Evolutionary conservation across 2,113 vertebrate species (phyloP).

Genomic region (Myodes glareolus): DNA sequence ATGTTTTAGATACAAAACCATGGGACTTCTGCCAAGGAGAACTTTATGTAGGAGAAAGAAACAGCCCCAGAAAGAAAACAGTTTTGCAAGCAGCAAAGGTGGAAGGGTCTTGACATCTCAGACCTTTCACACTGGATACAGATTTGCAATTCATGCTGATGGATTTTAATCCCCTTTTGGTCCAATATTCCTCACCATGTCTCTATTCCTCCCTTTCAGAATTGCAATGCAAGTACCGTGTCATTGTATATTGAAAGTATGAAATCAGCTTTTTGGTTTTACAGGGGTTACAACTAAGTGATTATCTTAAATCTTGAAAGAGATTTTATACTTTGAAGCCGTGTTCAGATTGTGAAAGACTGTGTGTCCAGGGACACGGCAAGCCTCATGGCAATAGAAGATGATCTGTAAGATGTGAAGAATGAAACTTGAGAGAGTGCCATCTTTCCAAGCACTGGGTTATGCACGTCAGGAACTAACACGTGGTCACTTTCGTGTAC

Average conservation of each 20-base stretch:
- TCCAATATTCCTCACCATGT: neutral
- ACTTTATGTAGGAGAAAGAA: neutral
- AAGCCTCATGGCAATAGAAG: neutral
- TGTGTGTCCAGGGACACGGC: neutral
- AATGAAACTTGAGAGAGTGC: no score
- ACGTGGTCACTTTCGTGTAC: no score
- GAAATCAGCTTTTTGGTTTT: neutral
- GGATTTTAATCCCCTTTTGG: neutral
- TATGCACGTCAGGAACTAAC: no score
- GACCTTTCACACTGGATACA: neutral
- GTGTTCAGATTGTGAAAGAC: neutral
- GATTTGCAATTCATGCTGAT: neutral
- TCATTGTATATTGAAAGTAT: neutral
- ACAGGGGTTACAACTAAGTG: neutral
- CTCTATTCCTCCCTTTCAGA: neutral
- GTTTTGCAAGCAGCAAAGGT: neutral
- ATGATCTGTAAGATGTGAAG: no score
- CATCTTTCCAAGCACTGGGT: neutral
- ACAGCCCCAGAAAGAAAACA: neutral
- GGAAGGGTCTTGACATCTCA: neutral
- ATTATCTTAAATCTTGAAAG: neutral
- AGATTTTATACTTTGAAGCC: no score
- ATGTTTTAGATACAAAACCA: neutral
- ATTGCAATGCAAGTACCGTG: neutral
- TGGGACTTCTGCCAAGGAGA: neutral